Base-by-base conservation (phyloP, 2,888 invertebrate species). In the Trichopoda pennipes region DNA sequence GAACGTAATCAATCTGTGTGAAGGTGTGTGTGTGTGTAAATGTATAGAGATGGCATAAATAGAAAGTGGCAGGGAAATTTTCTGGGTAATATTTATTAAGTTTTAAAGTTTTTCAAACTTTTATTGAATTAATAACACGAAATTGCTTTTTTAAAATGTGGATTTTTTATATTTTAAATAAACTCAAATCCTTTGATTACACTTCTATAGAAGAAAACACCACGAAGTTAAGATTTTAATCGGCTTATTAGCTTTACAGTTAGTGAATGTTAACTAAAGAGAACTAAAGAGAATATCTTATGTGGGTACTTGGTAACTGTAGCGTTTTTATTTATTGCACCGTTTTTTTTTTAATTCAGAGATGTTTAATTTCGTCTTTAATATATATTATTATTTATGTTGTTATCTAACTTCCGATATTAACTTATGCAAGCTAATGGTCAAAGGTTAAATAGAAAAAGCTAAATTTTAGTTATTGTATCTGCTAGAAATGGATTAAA, bases 221-320 rank as follows among this genome's bases (percentile, higher is more conserved):
- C 64, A 80, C 79, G 70, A 80, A 61, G 28, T 60, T 55, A 56
- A 19, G 60, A 32, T 80, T 80, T 80, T 32, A 73, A 63, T 70
- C 74, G 58, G 69, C 49, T 77, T 84, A 12, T 73, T 55, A 73
- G 56, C 23, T 77, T 79, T 76, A 64, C 74, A 81, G 74, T 63
- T 76, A 42, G 42, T 38, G 47, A 66, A 72, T 42, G 55, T 28
- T 55, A 32, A 55, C 28, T 58, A 42, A 63, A 63, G 55, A 42
- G 8, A 68, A 28, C 3, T 35, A 8, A 56, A 58, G 49, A 75
- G 38, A 75, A 51, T 19, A 28, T 7, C n/a, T 32, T 1, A 44
- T 19, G 35, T 7, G 21, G 10, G 58, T 66, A 75, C 16, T 58
- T 28, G 58, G 56, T n/a, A 6, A 44, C 1, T 44, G 42, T n/a